Evolutionary conservation across 53 echinoderm and acorn worm species (phyloP), one percentile per base, ranked within the genome.

Genomic region (Apostichopus leukothele): DNA sequence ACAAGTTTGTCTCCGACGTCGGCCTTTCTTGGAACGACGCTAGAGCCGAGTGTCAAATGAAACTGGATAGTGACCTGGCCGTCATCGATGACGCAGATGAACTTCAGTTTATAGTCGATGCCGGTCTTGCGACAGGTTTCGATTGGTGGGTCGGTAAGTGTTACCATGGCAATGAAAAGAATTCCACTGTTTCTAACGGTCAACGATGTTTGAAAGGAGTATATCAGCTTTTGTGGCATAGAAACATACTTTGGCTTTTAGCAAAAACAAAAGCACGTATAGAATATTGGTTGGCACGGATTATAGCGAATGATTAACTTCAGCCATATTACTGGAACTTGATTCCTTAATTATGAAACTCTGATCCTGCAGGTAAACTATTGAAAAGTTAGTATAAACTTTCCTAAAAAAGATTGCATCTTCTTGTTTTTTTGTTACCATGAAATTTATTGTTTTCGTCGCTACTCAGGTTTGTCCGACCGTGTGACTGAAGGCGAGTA

Each of bases 121-220:
- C 74, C 5, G 86, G 91, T 61, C 63, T 93, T 19, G 12, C 68
- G 13, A 86, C 76, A 0, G 91, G 90, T 12, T 93, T 54, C 53
- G 90, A 91, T 53, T 93, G 93, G 91, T 95, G 95, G 95, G 85
- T 95, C 61, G 95, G 95, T 95, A 76, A 88, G 94, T 67, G 14
- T 21, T 74, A 16, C 20, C 74, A 74, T 74, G 14, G 74, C 20
- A 74, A 11, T 7, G 20, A 10, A 74, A 74, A 74, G 19, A 74
- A 20, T 19, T 21, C 39, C 39, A 39, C 39, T 39, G 39, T 39
- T 39, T 39, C 39, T 39, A 39, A 39, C 39, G 39, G 39, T 74
- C 7, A 19, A 74, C 0, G 74, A 25, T 10, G 19, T 57, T 57
- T 57, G 0, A 57, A 57, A 57, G 57, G 0, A 1, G 57, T 57